A percentile compares a stretch with the other conserved stretches of the same genome.
Conservation (phyloP, 2,113 vertebrate genomes). For the Pangasianodon gigas region DNA sequence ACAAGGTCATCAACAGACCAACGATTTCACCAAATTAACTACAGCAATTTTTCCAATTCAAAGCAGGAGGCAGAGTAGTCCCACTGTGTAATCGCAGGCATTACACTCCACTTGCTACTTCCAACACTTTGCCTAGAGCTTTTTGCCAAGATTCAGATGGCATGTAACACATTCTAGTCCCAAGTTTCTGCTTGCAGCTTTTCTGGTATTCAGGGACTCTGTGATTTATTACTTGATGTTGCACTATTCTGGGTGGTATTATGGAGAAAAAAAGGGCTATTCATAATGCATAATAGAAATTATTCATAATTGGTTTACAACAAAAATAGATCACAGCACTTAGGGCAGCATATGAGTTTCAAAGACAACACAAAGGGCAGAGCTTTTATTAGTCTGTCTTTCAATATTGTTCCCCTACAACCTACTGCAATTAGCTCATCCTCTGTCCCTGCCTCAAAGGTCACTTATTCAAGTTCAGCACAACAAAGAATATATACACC, state of each 20-base stretch:
- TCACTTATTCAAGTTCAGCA: not conserved
- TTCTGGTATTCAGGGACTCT: conserved; percentile 16
- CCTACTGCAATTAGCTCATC: conserved; percentile 38
- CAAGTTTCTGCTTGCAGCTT: conserved; percentile 20
- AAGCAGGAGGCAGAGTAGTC: not conserved
- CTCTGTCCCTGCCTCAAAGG: not conserved
- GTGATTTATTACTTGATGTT: conserved; percentile 43
- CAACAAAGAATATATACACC: not conserved
- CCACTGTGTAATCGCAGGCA: not conserved
- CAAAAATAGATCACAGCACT: conserved; percentile 1
- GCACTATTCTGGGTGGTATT: conserved; percentile 1
- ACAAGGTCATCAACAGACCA: conserved; percentile 19
- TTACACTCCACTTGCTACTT: not conserved
- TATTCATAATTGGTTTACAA: conserved; percentile 29
- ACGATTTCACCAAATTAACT: not conserved
- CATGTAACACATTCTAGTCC: conserved; percentile 3
- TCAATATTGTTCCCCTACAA: conserved; percentile 35
- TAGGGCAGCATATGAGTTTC: not conserved
- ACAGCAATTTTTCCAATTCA: not conserved
- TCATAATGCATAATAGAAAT: not conserved
- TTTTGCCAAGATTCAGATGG: conserved; percentile 38
- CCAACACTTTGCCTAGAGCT: conserved; percentile 18
- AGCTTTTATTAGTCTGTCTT: conserved; percentile 46
- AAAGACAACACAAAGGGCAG: conserved; percentile 40
- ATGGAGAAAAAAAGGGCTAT: conserved; percentile 12